Conservation (phyloP, 2,113 vertebrate genomes). For the Macroglossus sobrinus region DNA sequence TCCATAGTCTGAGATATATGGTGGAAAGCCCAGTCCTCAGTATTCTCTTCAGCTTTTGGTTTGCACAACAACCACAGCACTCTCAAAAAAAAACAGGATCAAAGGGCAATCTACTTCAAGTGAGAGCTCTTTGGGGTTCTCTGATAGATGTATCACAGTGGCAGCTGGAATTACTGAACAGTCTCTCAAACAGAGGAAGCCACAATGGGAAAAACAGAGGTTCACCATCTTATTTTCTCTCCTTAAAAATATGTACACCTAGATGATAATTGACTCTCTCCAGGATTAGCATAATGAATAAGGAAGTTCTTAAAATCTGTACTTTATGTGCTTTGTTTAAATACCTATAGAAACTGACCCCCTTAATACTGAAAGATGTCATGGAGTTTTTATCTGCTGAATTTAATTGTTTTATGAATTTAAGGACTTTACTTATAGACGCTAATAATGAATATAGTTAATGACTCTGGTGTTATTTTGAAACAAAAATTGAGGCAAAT, state of each 20-base stretch:
- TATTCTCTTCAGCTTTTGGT: conserved; percentile 70
- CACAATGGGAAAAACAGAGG: not conserved
- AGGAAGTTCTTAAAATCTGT: not conserved
- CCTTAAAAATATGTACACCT: not conserved
- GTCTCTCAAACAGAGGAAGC: conserved; percentile 10
- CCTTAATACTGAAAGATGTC: not conserved
- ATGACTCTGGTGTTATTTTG: not conserved
- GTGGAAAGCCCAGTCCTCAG: conserved; percentile 71
- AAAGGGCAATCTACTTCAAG: conserved; percentile 81
- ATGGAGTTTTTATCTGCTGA: not conserved
- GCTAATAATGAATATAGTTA: not conserved
- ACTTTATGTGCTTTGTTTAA: not conserved
- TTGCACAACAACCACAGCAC: conserved; percentile 72
- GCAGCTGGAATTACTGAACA: conserved; percentile 33
- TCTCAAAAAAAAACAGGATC: conserved; percentile 77
- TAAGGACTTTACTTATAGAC: not conserved
- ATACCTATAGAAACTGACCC: not conserved
- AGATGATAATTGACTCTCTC: not conserved
- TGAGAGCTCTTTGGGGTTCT: conserved; percentile 74
- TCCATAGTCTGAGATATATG: conserved; percentile 69
- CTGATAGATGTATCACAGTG: conserved; percentile 42
- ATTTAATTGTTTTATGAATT: conserved; percentile 18
- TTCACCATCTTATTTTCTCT: not conserved
- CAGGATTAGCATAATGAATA: not conserved
- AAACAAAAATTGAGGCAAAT: not conserved